phyloP scores from a whole-genome alignment of 2,888 invertebrate genomes.

The Eristalinus sepulchralis region DNA sequence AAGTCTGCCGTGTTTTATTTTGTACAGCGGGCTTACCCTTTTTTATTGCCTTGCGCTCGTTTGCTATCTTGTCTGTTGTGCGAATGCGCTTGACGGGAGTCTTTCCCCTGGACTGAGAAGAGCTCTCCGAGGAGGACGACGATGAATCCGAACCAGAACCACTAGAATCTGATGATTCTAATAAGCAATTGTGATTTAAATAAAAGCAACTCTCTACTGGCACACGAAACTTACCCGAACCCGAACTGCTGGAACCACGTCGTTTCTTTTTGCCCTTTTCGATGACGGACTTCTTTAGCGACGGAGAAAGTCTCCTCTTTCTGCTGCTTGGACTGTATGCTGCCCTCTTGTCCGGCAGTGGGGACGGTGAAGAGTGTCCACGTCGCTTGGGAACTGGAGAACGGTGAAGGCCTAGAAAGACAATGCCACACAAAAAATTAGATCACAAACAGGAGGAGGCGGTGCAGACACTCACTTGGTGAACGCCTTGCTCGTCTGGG shows the following conservation, averaged over 20 bases:
- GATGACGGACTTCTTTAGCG: slow-evolving; percentile 74
- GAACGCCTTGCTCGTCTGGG: slow-evolving; percentile 77
- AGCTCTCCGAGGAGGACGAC: slow-evolving; percentile 79
- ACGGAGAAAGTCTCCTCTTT: slow-evolving; percentile 77
- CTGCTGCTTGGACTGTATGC: slow-evolving; percentile 77
- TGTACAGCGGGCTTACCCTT: slow-evolving; percentile 76
- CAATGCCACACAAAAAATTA: slow-evolving; percentile 3
- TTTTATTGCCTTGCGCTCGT: slow-evolving; percentile 78
- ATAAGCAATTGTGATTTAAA: background rate
- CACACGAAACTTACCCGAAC: slow-evolving; percentile 75
- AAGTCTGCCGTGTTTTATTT: background rate
- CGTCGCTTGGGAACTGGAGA: slow-evolving; percentile 75
- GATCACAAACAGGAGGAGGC: background rate
- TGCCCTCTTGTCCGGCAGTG: slow-evolving; percentile 76
- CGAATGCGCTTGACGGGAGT: slow-evolving; percentile 77
- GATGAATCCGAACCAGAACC: slow-evolving; percentile 80
- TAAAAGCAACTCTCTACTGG: background rate
- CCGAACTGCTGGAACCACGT: slow-evolving; percentile 79
- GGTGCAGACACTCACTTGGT: slow-evolving; percentile 76
- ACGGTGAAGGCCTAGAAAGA: slow-evolving; percentile 73
- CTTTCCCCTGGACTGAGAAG: slow-evolving; percentile 77
- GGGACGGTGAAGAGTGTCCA: slow-evolving; percentile 76
- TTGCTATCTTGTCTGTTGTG: slow-evolving; percentile 75
- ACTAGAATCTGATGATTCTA: slow-evolving; percentile 78
- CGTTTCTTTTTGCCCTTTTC: slow-evolving; percentile 75